A percentile compares a stretch with the other conserved stretches of the same genome.
Conservation (phyloP, 2,113 vertebrate species). For the Pampusana beccarii region DNA sequence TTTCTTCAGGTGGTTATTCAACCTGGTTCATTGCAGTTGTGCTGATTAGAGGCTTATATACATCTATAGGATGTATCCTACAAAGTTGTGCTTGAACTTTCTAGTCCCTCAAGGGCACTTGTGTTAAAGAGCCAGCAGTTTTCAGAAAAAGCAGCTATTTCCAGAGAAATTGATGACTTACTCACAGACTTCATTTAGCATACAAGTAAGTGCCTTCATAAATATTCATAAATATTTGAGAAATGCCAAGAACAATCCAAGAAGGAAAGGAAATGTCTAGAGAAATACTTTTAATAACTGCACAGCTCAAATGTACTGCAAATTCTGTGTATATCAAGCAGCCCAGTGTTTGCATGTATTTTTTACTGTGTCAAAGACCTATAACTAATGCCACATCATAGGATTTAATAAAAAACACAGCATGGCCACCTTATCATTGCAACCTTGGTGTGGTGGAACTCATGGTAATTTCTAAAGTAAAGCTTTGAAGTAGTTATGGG, state of each 20-base stretch:
- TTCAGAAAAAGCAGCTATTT: conserved; percentile 4
- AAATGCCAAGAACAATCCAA: conserved; percentile 47
- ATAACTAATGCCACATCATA: conserved; percentile 2
- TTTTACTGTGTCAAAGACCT: not conserved
- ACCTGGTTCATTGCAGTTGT: not conserved
- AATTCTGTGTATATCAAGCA: not conserved
- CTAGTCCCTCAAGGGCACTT: not conserved
- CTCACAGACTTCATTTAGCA: not conserved
- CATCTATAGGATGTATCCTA: not conserved
- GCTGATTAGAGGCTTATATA: not conserved
- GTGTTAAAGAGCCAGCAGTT: not conserved
- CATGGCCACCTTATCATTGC: not conserved
- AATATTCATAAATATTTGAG: conserved; percentile 52
- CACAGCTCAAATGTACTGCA: not conserved
- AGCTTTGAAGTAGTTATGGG: not conserved
- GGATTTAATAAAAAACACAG: conserved; percentile 36
- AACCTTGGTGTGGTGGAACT: not conserved
- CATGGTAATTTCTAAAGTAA: not conserved
- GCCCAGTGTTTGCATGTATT: not conserved
- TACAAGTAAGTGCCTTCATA: conserved; percentile 9
- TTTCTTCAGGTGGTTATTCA: not conserved
- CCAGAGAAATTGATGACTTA: not conserved
- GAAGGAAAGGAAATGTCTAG: not conserved
- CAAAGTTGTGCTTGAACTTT: not conserved
- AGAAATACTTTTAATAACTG: conserved; percentile 49